Conservation (phyloP, 2,797 vertebrate species). For the Tenualosa ilisha region DNA sequence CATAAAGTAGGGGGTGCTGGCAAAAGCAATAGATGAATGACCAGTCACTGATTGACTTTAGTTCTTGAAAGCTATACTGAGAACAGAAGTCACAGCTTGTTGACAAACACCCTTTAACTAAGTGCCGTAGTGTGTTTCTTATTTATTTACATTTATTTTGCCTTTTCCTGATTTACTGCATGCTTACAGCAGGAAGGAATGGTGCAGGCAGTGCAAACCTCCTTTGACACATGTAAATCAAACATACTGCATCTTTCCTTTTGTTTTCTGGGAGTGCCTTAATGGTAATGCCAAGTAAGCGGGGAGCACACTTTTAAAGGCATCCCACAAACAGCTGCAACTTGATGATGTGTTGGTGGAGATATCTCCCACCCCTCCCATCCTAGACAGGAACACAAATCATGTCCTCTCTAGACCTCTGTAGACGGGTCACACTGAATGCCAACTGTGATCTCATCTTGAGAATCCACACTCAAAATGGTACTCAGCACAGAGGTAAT, state of each 20-base stretch:
- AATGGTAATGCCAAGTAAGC: not conserved
- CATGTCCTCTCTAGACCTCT: not conserved
- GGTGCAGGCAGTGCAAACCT: conserved; percentile 5
- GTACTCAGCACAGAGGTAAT: not conserved
- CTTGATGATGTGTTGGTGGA: not conserved
- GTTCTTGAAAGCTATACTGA: not conserved
- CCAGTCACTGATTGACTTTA: not conserved
- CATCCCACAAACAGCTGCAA: conserved; percentile 1
- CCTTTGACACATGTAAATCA: conserved; percentile 2
- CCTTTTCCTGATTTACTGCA: not conserved
- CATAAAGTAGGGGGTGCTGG: not conserved
- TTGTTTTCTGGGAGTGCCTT: conserved; percentile 10
- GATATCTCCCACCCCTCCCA: not conserved
- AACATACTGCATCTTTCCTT: not conserved
- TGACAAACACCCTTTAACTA: not conserved
- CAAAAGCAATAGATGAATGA: not conserved
- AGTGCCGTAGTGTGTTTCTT: not conserved
- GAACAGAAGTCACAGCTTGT: not conserved
- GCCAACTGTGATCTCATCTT: conserved; percentile 21
- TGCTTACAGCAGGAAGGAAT: not conserved
- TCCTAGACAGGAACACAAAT: not conserved
- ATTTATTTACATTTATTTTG: not conserved
- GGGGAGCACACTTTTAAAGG: not conserved
- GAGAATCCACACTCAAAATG: not conserved
- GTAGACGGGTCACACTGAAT: not conserved